Percentiles rank a stretch among this genome's conserved stretches.
These are phyloP conservation scores for Chanos chanos DNA, from an alignment of 2,797 vertebrate genomes.

Conservation along the genomic window DNA sequence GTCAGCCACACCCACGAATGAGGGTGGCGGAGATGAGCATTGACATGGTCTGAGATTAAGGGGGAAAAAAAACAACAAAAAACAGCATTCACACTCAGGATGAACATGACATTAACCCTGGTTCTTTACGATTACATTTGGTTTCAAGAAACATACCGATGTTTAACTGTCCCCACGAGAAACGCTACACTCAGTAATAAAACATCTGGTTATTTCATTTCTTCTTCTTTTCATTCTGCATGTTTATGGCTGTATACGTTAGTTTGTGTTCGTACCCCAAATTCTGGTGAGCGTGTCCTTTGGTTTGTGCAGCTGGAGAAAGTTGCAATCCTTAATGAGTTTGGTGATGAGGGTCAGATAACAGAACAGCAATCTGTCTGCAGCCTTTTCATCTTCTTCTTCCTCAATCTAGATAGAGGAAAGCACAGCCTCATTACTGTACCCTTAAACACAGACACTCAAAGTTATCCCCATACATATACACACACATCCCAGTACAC, in stretches of 20 bases:
- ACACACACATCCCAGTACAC: no score
- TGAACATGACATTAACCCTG: not conserved
- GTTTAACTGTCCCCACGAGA: not conserved
- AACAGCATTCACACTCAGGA: not conserved
- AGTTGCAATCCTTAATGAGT: slow-evolving; percentile 81
- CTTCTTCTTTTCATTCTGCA: no score
- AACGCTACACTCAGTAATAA: no score
- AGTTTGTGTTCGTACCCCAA: slow-evolving; percentile 74
- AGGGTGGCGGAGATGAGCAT: slow-evolving; percentile 86
- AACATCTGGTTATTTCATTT: no score
- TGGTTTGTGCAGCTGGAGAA: slow-evolving; percentile 76
- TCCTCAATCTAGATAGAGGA: slow-evolving; percentile 75
- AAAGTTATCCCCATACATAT: not conserved
- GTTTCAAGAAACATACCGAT: not conserved
- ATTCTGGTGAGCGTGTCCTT: slow-evolving; percentile 68
- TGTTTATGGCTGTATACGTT: not conserved
- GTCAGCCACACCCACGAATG: slow-evolving; percentile 98
- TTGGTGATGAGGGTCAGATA: slow-evolving; percentile 86
- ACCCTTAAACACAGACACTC: slow-evolving; percentile 4
- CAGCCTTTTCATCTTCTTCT: slow-evolving; percentile 85
- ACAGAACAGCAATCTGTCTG: slow-evolving; percentile 85
- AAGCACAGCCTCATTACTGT: not conserved
- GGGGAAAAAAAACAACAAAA: not conserved
- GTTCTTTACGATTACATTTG: not conserved
- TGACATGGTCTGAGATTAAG: slow-evolving; percentile 73